Evolutionary conservation across 1,140 invertebrate genomes (phyloP), one percentile per base, ranked within the genome.

Genomic region (Drosophila saltans): DNA sequence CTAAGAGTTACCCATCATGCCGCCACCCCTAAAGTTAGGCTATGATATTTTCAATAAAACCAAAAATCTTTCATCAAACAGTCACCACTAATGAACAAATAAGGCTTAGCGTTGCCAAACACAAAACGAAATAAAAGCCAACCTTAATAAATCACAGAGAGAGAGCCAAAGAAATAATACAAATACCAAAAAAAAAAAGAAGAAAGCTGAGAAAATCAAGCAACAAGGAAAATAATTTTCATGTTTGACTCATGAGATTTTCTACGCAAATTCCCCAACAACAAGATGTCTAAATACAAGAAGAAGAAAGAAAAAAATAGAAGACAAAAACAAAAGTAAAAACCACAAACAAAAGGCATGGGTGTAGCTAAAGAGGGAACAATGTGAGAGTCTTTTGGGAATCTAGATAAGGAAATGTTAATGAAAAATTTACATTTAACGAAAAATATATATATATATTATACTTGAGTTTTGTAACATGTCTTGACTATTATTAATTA

Each of bases 231-330:
- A 59, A 59, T 59, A 59, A 69, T 88, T 67, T 71, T 57, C 83
- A 88, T 79, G 80, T 88, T 78, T 86, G 82, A 86, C 82, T 86
- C 88, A 82, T 82, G 76, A 79, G 80, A 88, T 88, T 80, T 76
- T 80, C 82, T 69, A 78, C 75, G 82, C 66, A 86, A 81, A 81
- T 86, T 78, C 78, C 83, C 60, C 39, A 45, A 41, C 36, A 62
- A 62, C 16, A 39, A 62, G 40, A 62, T 62, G 60, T 43, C 24
- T 41, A 41, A 62, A 45, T 40, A 62, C 24, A 43, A 59, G 21
- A 39, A 21, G 16, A 16, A 16, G 16, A 16, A 43, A 59, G 21
- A 59, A 40, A 24, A 59, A 59, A 58, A 58, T 39, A 58, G 26
- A 21, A 39, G 24, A 8, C 10, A 43, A 61, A 40, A 36, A 21